Percentiles rank a stretch among this genome's conserved stretches.
These are phyloP conservation scores for Elephantulus edwardii DNA, from an alignment of 2,113 vertebrate genomes.

Conservation along the genomic window DNA sequence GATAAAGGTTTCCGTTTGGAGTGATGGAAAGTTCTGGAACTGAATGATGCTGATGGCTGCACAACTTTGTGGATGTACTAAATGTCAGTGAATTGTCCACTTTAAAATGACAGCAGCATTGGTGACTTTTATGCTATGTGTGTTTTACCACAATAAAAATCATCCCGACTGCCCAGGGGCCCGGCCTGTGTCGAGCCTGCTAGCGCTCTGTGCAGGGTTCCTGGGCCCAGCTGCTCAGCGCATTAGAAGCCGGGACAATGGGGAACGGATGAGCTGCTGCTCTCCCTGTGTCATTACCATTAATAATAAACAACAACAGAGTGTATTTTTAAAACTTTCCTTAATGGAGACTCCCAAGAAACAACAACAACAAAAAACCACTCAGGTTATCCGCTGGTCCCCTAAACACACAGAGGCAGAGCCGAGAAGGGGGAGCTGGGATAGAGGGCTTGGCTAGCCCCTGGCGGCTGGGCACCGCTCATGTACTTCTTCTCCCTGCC, in stretches of 20 bases:
- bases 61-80: not conserved
- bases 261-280: constrained; percentile 72
- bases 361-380: constrained; percentile 60
- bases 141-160: not conserved
- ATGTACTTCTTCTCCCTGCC: accelerated
- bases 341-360: constrained; percentile 82
- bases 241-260: constrained; percentile 69
- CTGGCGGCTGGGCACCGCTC: not conserved
- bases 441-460: not conserved
- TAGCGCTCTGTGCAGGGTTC: accelerated
- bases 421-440: not conserved
- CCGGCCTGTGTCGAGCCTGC: not conserved
- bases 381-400: constrained; percentile 57
- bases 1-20: not conserved
- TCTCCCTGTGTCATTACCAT: constrained; percentile 78
- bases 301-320: constrained; percentile 85
- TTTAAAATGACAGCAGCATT: not conserved
- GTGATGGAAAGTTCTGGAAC: not conserved
- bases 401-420: constrained; percentile 11
- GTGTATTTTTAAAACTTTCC: constrained; percentile 85
- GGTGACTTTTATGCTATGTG: not conserved
- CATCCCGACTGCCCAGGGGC: not conserved
- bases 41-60: not conserved
- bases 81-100: not conserved
- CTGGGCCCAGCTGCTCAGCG: constrained; percentile 56